Evolutionary conservation across 2,113 vertebrate species (phyloP), one percentile per base, ranked within the genome.

Genomic region (Mastomys coucha): DNA sequence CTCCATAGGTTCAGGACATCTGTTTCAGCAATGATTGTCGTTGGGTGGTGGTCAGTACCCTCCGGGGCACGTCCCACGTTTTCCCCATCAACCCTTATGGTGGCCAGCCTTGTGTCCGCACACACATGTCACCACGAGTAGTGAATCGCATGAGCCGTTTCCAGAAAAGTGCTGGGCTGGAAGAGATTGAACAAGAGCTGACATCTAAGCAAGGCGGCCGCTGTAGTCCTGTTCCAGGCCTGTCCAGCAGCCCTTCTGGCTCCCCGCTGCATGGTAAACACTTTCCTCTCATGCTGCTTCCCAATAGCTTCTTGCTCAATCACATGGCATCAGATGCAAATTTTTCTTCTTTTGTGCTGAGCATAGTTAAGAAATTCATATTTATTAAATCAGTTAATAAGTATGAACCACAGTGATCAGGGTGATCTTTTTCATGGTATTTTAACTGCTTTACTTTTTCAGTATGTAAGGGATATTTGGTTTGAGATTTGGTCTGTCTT

Each of bases 111-210:
- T 99, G 99, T 4, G 99, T 99, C 28, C 99, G 99, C 17, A 99
- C 99, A 0, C 99, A 99, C 96, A 99, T 99, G 99, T 99, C 99
- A 2, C 99, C 99, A 0, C 99, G 99, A 0, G 99, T 99, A 39
- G 99, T 99, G 67, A 99, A 99, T 97, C 99, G 99, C 94, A 99
- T 99, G 99, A 99, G 99, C 95, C 99, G 99, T 88, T 99, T 99
- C 98, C 99, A 99, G 96, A 99, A 99, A 98, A 99, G 99, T 5
- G 99, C 99, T 0, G 99, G 99, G 28, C 98, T 99, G 97, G 99
- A 99, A 97, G 99, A 99, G 97, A 99, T 99, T 7, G 99, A 99
- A 89, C 99, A 99, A 97, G 99, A 99, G 98, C 99, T 99, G 97
- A 99, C 99, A 0, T 99, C 99, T 6, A 99, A 99, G 95, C 99